Evolutionary conservation across 2,797 vertebrate genomes (phyloP).

Genomic region (Lepus townsendii): DNA sequence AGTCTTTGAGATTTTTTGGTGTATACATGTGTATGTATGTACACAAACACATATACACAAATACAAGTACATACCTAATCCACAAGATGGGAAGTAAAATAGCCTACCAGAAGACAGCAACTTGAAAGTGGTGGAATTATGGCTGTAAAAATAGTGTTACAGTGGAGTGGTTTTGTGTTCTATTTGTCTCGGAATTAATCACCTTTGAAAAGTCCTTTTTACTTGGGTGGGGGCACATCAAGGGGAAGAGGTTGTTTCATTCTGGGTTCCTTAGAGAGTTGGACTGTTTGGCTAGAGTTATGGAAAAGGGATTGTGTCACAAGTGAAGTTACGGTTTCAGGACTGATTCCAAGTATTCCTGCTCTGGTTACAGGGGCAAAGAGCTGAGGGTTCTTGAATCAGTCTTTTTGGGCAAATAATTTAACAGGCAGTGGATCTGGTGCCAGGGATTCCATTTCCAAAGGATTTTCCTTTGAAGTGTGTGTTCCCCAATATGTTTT

Average conservation of each 20-base stretch:
- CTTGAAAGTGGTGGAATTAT: not conserved
- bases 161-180: not conserved
- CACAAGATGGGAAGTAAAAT: not conserved
- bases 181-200: slow-evolving; percentile 43
- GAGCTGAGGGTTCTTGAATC: slow-evolving; percentile 49
- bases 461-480: slow-evolving; percentile 77
- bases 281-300: slow-evolving; percentile 67
- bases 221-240: not conserved
- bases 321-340: slow-evolving; percentile 68
- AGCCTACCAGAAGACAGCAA: slow-evolving; percentile 24
- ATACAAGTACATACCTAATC: not conserved
- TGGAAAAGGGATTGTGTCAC: slow-evolving; percentile 64
- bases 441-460: slow-evolving; percentile 78
- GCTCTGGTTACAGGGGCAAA: slow-evolving; percentile 61
- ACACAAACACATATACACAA: not conserved
- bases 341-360: slow-evolving; percentile 70
- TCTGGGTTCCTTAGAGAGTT: slow-evolving; percentile 68
- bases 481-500: slow-evolving; percentile 71
- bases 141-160: not conserved
- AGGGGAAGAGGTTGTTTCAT: slow-evolving; percentile 48
- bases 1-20: slow-evolving; percentile 18
- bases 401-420: slow-evolving; percentile 73
- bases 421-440: slow-evolving; percentile 74
- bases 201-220: slow-evolving; percentile 64
- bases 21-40: not conserved